A percentile compares a stretch with the other conserved stretches of the same genome.
Conservation (phyloP, 2,888 invertebrate genomes). For the Aquatica leii region DNA sequence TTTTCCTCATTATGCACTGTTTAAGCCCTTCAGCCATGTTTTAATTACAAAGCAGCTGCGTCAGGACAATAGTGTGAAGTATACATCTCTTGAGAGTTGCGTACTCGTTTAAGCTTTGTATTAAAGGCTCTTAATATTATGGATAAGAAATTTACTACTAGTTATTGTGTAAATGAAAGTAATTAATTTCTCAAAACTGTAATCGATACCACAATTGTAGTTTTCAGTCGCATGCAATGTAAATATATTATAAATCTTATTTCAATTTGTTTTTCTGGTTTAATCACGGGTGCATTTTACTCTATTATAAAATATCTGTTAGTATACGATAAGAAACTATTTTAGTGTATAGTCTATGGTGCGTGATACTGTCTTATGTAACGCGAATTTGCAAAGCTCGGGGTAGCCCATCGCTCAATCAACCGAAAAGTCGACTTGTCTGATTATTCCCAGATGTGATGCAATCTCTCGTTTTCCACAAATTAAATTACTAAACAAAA, state of each 20-base stretch:
- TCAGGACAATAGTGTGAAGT: conserved; percentile 31
- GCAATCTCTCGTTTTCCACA: conserved; percentile 30
- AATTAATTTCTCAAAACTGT: neutral
- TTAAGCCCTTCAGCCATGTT: conserved; percentile 29
- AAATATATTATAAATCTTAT: conserved; percentile 36
- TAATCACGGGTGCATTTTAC: neutral
- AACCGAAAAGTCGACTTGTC: conserved; percentile 35
- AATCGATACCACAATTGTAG: no score
- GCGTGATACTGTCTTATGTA: conserved; percentile 26
- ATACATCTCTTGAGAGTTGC: conserved; percentile 24
- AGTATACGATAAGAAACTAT: conserved; percentile 15
- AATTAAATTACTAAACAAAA: conserved; percentile 26
- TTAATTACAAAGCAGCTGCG: conserved; percentile 33
- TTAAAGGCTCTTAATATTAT: conserved; percentile 21
- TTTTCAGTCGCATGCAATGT: conserved; percentile 36
- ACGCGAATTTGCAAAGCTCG: conserved; percentile 30
- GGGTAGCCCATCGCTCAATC: conserved; percentile 45
- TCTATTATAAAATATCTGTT: conserved; percentile 1
- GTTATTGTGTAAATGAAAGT: neutral
- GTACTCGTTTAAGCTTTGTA: conserved; percentile 22
- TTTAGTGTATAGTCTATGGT: conserved; percentile 15
- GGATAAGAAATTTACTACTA: conserved; percentile 17
- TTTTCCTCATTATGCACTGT: conserved; percentile 32
- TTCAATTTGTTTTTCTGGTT: neutral
- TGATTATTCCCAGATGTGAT: conserved; percentile 34